A percentile compares a stretch with the other conserved stretches of the same genome.
Evolutionary conservation across 2,797 vertebrate genomes (phyloP).

Genomic region (Merluccius polli): DNA sequence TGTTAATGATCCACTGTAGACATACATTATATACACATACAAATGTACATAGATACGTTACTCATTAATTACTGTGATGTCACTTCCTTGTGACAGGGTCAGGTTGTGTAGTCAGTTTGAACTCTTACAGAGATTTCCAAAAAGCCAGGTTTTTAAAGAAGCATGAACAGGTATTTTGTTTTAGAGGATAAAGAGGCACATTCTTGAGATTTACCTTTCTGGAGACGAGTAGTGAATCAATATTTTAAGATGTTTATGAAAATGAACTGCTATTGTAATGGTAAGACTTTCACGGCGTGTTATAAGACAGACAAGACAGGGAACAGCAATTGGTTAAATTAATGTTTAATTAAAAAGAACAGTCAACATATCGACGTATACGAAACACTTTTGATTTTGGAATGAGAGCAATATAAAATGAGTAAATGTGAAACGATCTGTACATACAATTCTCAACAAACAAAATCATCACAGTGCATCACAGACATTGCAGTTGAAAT

Average conservation of each 20-base stretch:
- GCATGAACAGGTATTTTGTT: neutral
- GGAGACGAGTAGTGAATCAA: neutral
- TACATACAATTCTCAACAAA: neutral
- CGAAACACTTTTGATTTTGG: neutral
- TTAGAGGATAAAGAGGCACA: neutral
- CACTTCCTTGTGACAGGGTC: neutral
- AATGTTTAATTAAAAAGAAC: neutral
- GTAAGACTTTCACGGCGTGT: neutral
- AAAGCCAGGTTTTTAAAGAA: neutral
- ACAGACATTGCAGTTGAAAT: neutral
- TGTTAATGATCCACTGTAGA: neutral
- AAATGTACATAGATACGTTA: neutral
- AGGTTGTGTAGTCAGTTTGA: neutral
- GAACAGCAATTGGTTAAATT: neutral
- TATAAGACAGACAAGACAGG: neutral
- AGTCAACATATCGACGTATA: neutral
- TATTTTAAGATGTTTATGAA: neutral
- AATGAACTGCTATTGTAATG: neutral
- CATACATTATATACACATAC: neutral
- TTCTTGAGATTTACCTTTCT: neutral
- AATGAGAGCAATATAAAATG: neutral
- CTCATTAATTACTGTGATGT: neutral
- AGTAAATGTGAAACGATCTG: neutral
- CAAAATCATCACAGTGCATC: neutral
- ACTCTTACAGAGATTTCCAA: neutral